Evolutionary conservation across 2,888 invertebrate genomes (phyloP).

Genomic region (Rhamnusium bicolor): DNA sequence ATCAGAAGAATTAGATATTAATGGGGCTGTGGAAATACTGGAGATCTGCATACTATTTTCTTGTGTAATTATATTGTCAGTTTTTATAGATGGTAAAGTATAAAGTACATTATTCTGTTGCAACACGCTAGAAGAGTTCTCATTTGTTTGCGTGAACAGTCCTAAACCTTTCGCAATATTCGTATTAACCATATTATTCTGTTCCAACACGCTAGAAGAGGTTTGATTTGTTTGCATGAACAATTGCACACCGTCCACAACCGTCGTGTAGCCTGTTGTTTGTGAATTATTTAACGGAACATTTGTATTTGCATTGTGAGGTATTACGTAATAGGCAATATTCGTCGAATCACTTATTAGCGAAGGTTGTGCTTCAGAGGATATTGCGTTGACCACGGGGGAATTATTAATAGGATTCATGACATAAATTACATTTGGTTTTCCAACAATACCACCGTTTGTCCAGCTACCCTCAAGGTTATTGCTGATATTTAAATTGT

Average conservation of each 20-base stretch:
- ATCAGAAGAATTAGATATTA: constrained; percentile 8
- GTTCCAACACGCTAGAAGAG: neutral
- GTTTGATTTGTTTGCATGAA: neutral
- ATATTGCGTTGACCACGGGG: neutral
- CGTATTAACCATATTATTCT: neutral
- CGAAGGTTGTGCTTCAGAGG: neutral
- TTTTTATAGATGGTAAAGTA: neutral
- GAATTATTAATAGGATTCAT: constrained; percentile 5
- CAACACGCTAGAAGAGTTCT: neutral
- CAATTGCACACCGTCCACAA: neutral
- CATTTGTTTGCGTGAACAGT: neutral
- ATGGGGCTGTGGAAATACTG: neutral
- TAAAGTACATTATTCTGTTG: neutral
- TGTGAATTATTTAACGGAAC: neutral
- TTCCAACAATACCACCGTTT: neutral
- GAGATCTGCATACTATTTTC: neutral
- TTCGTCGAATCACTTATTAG: neutral
- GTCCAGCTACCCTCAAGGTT: constrained; percentile 9
- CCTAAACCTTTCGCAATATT: neutral
- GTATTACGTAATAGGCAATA: constrained; percentile 9
- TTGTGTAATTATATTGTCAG: neutral
- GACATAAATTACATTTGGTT: constrained; percentile 13
- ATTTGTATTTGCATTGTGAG: neutral
- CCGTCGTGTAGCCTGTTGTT: neutral
- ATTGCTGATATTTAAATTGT: neutral